Base-by-base conservation (phyloP, 1,140 invertebrate genomes). In the Achroia grisella region DNA sequence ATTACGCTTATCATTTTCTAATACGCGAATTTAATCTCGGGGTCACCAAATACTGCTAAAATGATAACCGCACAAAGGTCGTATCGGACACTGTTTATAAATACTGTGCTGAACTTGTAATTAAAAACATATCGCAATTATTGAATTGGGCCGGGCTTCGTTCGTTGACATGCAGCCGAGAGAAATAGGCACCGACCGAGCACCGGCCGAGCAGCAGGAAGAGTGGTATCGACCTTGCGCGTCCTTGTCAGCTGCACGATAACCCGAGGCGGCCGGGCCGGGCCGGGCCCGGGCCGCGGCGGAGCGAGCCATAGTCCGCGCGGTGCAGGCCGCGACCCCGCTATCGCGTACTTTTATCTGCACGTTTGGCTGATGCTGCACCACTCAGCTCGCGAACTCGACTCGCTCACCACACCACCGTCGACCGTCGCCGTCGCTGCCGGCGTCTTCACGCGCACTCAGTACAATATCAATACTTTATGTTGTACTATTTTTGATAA, bases 321-420 rank as follows among this genome's bases (percentile, higher is more conserved):
- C 35, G 35, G 35, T 13, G 39, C 55, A 59, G 57, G 70, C 64
- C 76, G 70, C 68, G 76, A 76, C 76, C 73, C 76, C 62, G 60
- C 65, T 77, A 78, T 76, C 73, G 54, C 68, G 57, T 68, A 51
- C 67, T 75, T 72, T 77, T 77, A 77, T 77, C 66, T 52, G 63
- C 28, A 28, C 45, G 52, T 32, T 44, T 39, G 47, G 33, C 54
- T 47, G 40, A 39, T 39, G 56, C 53, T 39, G 57, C 61, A 47
- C 62, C 75, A 79, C 62, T 77, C 63, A 45, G 41, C 48, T 53
- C 58, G 50, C 56, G 63, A 2, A 23, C 17, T 23, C 6, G 2
- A 23, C 17, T 13, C 35, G 35, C 10, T 15, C 35, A 13, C 8
- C 48, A 52, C 62, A 58, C 46, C 48, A 47, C 46, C 49, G 60